A percentile compares a stretch with the other conserved stretches of the same genome.
Conservation (phyloP, 2,888 invertebrate genomes). For the Erebia aethiops region DNA sequence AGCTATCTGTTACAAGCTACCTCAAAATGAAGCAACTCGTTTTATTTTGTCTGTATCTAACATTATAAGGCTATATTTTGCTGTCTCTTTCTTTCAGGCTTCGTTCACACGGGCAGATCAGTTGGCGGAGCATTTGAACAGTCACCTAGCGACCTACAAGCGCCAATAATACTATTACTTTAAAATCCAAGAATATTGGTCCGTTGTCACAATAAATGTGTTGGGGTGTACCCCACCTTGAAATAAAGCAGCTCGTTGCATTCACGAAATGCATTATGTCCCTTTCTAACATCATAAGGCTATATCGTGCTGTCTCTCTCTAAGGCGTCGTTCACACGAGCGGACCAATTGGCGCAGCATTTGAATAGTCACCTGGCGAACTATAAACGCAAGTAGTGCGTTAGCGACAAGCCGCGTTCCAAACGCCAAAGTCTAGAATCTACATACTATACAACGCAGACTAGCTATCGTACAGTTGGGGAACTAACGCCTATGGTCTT, state of each 20-base stretch:
- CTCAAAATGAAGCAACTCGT: background rate
- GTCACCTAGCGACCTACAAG: constrained; percentile 78
- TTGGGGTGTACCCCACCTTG: background rate
- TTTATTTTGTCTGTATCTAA: background rate
- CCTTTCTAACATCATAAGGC: background rate
- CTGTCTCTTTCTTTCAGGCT: constrained; percentile 53
- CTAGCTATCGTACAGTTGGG: constrained; percentile 9
- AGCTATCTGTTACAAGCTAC: no score
- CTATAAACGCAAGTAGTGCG: constrained; percentile 69
- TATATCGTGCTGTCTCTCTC: background rate
- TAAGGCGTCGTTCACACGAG: constrained; percentile 75
- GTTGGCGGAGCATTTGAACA: constrained; percentile 76
- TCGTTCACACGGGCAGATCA: constrained; percentile 76
- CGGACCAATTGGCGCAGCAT: constrained; percentile 75
- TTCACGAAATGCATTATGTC: background rate
- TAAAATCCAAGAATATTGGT: background rate
- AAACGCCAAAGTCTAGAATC: constrained; percentile 31
- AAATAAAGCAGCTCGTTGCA: no score
- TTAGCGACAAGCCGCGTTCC: constrained; percentile 31
- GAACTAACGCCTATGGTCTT: background rate
- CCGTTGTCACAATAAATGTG: background rate
- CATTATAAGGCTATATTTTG: background rate
- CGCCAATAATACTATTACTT: constrained; percentile 67
- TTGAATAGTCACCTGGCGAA: constrained; percentile 79
- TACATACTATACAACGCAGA: constrained; percentile 13